These are phyloP conservation scores for Pogonophryne albipinna DNA, from an alignment of 2,797 vertebrate genomes.

Conservation along the genomic window DNA sequence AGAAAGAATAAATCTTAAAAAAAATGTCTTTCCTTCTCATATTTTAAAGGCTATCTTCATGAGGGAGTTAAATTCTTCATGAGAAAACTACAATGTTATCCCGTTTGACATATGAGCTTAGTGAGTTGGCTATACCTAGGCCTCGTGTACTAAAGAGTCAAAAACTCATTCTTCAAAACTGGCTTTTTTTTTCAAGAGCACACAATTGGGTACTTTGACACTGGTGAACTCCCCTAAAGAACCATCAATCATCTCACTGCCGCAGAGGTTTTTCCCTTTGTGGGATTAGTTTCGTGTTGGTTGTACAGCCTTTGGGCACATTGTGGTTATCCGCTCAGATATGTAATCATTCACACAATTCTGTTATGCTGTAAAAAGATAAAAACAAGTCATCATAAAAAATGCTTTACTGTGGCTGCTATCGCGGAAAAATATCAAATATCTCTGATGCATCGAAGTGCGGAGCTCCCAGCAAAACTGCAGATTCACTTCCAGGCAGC, in stretches of 20 bases:
- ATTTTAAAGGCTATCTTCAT: slow-evolving; percentile 46
- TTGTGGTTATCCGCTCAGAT: slow-evolving; percentile 42
- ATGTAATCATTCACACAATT: slow-evolving; percentile 42
- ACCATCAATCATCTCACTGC: slow-evolving; percentile 68
- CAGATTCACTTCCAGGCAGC: slow-evolving; percentile 54
- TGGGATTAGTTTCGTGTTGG: slow-evolving; percentile 58
- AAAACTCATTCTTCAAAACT: slow-evolving; percentile 65
- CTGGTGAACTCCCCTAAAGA: slow-evolving; percentile 63
- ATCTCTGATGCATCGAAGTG: slow-evolving; percentile 20
- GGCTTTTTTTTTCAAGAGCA: slow-evolving; percentile 56
- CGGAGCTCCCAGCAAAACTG: slow-evolving; percentile 45
- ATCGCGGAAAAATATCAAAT: slow-evolving; percentile 29
- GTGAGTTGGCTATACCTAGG: slow-evolving; percentile 53
- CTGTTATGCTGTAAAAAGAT: slow-evolving; percentile 21
- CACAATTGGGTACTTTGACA: slow-evolving; percentile 72
- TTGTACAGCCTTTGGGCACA: slow-evolving; percentile 46
- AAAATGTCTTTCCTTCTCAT: slow-evolving; percentile 22
- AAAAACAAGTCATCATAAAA: slow-evolving; percentile 7
- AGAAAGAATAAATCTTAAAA: slow-evolving; percentile 19
- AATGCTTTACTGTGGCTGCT: slow-evolving; percentile 1
- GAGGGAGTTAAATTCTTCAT: slow-evolving; percentile 13
- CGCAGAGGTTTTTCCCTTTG: slow-evolving; percentile 43
- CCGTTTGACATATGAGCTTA: slow-evolving; percentile 58
- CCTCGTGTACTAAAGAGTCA: slow-evolving; percentile 60
- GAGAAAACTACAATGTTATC: slow-evolving; percentile 23